Percentiles rank a stretch among this genome's conserved stretches.
phyloP scores from a whole-genome alignment of 2,797 vertebrate genomes.

The Channallabes apus region DNA sequence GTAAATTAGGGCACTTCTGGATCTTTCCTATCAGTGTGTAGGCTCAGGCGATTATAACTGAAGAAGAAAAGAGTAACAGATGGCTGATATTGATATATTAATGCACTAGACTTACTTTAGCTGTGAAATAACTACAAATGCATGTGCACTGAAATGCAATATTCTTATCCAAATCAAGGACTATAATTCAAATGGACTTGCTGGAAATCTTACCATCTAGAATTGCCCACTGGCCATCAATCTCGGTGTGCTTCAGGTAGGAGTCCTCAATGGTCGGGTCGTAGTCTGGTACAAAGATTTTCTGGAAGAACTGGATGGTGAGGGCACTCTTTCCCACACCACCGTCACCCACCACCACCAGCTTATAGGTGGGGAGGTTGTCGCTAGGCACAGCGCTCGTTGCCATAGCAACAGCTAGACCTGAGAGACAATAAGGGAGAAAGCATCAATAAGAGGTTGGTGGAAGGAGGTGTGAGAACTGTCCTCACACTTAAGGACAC shows the following conservation, averaged over 20 bases:
- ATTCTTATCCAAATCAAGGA: background rate
- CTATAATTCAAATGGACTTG: background rate
- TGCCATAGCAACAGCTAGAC: conserved; percentile 80
- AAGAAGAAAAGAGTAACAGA: background rate
- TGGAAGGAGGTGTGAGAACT: background rate
- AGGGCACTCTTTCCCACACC: conserved; percentile 97
- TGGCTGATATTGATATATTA: background rate
- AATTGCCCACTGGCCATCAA: conserved; percentile 98
- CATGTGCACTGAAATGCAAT: background rate
- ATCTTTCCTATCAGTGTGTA: background rate
- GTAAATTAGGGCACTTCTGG: background rate
- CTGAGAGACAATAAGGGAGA: conserved; percentile 24
- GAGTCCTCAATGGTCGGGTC: conserved; percentile 99
- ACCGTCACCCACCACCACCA: conserved; percentile 97
- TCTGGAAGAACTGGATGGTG: conserved; percentile 99
- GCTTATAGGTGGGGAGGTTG: conserved; percentile 97
- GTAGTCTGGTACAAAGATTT: conserved; percentile 99
- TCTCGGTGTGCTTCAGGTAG: conserved; percentile 97
- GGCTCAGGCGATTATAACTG: background rate
- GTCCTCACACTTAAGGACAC: background rate
- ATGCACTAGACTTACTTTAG: background rate
- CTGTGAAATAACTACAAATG: background rate
- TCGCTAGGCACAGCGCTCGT: conserved; percentile 96
- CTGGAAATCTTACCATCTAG: conserved; percentile 83
- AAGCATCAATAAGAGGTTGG: background rate